Base-by-base conservation (phyloP, 2,797 vertebrate genomes). In the Siniperca undulata region DNA sequence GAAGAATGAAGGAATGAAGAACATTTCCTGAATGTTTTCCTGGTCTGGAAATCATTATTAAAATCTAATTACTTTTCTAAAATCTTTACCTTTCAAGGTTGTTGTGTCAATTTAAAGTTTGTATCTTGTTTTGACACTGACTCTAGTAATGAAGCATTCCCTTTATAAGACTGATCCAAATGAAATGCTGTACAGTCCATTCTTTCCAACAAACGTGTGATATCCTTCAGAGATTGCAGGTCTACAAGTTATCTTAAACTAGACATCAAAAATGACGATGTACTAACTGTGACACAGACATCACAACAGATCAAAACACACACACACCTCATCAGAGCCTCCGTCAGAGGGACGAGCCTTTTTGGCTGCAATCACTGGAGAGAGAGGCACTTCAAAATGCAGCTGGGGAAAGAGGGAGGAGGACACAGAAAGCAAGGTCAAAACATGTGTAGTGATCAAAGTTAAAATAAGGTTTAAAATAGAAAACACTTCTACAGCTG, bases 281-380 rank as follows among this genome's bases (percentile, higher is more conserved):
- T 22, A 52, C 20, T 55, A 36, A 68, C 9, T 61, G 14, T n/a
- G 30, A 8, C 1, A 14, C 52, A 71, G 59, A 64, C 44, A 72
- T 62, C 22, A 70, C 24, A 62, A 73, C 8, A 58, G 55, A 22
- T 73, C 27, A 75, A 1, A 1, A 27, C 27, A 27, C 27, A 30
- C 74, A 81, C 96, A 94, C 93, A 99, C 99, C 88, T 99, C 98
- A 85, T 99, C 98, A 83, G 97, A 98, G 74, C 99, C 99, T 1
- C 96, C 97, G 65, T 99, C 98, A 30, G 98, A 99, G 1, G 98
- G 97, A 19, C 98, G 96, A 50, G 99, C 97, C 91, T 99, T 99
- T 94, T 99, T 99, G 3, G 98, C 97, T 81, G 98, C 98, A 92
- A 99, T 99, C 86, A 99, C 99, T 17, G 99, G 99, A 8, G 99